Evolutionary conservation across 2,888 invertebrate species (phyloP), one percentile per base, ranked within the genome.

Genomic region (Laothoe populi): DNA sequence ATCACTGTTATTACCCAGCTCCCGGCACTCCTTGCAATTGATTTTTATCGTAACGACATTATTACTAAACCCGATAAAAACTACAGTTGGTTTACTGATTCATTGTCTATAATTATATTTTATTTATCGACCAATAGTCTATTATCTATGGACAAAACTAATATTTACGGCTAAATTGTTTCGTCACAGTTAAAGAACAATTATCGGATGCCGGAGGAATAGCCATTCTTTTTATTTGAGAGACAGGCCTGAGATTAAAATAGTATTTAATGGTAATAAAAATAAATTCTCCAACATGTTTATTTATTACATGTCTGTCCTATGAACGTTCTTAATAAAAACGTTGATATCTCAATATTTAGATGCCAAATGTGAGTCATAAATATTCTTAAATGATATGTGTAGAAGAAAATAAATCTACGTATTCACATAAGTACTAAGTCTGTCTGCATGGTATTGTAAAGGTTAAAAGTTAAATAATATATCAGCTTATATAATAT

Each of bases 21-120:
- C 75, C 88, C 78, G 86, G 84, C 78, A 74, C 79, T 66, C 79
- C 81, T 79, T 77, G 81, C 82, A 82, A 87, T 87, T 86, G 89
- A 90, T 90, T 88, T 82, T 86, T 90, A 89, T 90, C 90, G 78
- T 82, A 84, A 89, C 86, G 84, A 88, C 83, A 87, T 89, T 86
- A 90, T 88, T 84, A 86, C 79, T 74, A 77, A 79, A 66, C 69
- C 65, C 68, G 72, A 80, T 79, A 81, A 81, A 83, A 79, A 72
- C 68, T 73, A 78, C 72, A 70, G 69, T 70, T 65, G 75, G 75
- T 79, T 82, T 79, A 76, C 66, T 66, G 66, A 57, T 66, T 64
- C 64, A 64, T 57, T 62, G 69, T 73, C 59, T 70, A 65, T 74
- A 76, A 76, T 78, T 76, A 74, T 76, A 72, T 78, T 75, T 83